Evolutionary conservation across 1,140 invertebrate species (phyloP), one percentile per base, ranked within the genome.

Genomic region (Druon quercuslanigerum): DNA sequence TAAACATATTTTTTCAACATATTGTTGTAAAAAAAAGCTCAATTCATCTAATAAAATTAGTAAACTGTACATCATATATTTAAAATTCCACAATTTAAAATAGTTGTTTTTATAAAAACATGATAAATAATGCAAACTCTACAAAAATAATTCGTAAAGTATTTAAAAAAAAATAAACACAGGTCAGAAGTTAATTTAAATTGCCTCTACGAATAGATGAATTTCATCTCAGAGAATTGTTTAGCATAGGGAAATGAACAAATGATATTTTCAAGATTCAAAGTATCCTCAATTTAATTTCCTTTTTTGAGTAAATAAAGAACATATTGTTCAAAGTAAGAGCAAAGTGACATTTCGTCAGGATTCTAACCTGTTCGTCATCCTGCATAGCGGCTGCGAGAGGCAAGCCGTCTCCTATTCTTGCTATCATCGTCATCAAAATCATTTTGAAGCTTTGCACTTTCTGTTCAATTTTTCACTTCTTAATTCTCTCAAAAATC

Each of bases 361-460:
- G 19, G 79, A 80, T 84, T 84, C 83, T 88, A 91, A 99, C 98
- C 95, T 99, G 97, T 92, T 99, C 98, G 89, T 99, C 98, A 88
- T 99, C 98, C 92, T 99, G 98, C 94, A 99, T 97, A 50, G 98
- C 98, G 50, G 98, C 99, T 50, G 98, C 97, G 81, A 99, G 90
- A 66, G 98, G 98, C 77, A 99, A 93, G 8, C 98, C 98, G 92
- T 99, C 99, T 77, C 95, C 94, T 80, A 99, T 94, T 81, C 99
- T 93, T 5, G 98, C 98, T 87, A 99, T 99, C 96, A 99, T 98
- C 78, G 98, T 99, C 92, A 99, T 94, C 81, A 99, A 90, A 85
- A 99, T 96, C 98, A 99, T 99, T 89, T 93, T 96, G 80, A 25
- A 5, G 33, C 0, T 57, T 9, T 50, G 19, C 46, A 54, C 40